Evolutionary conservation across 1,140 invertebrate genomes (phyloP), one percentile per base, ranked within the genome.

Genomic region (Myzus persicae): DNA sequence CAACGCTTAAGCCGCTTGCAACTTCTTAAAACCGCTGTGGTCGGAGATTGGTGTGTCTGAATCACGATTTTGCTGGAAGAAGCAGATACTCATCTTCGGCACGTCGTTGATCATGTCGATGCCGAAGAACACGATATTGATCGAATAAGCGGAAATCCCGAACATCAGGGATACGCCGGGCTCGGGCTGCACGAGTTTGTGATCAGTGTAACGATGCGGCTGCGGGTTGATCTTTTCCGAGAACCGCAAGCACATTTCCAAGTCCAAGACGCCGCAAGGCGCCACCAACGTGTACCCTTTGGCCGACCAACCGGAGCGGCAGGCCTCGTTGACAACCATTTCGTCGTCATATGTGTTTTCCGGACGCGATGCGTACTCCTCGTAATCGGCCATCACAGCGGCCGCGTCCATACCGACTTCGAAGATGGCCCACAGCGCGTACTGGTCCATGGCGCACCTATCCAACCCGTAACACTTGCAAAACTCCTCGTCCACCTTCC

Each of bases 21-120:
- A 76, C 5, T 18, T 76, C 4, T 76, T n/a, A 5, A 76, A 76
- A 76, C 31, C 3, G 0, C 7, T n/a, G 14, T 18, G 18, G 59
- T n/a, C 14, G 31, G 0, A 0, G 31, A 76, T 6, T 1, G 14
- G 36, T 1, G 14, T 18, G 14, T 4, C 11, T 1, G 59, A n/a
- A 76, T 76, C 31, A 76, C 4, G 11, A 6, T n/a, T 3, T n/a
- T 76, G 0, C n/a, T 76, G 0, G 14, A 76, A 76, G 59, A 76
- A 76, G n/a, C 59, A 76, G 31, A 76, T 76, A 14, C 4, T 76
- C 31, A 76, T n/a, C 31, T 36, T 76, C 31, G 59, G 59, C 5
- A 76, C 59, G 59, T n/a, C 59, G 14, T 76, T 76, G 1, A 76
- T n/a, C 31, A 76, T 11, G 59, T 76, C 31, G n/a, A 76, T 6